Base-by-base conservation (phyloP, 2,113 vertebrate species). In the Stomatorhinus ivindoensis region DNA sequence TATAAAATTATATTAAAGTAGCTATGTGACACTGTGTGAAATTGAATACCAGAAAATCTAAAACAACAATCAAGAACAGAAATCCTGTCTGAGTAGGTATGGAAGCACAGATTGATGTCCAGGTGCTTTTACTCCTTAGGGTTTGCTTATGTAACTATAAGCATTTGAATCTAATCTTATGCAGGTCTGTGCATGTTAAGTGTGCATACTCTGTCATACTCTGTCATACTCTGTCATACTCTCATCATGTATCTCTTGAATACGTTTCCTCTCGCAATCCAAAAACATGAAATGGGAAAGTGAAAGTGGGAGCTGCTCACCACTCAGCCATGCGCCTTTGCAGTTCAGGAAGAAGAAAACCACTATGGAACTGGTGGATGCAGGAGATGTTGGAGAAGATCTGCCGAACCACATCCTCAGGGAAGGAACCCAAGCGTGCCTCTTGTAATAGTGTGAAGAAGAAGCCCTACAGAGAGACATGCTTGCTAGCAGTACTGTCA, bases 311-410 rank as follows among this genome's bases (percentile, higher is more conserved):
- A 48, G 82, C 27, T 27, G 24, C 96, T 91, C 91, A 98, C 97
- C 97, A 98, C 48, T 95, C 93, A 1, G 93, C 92, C 94, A 98
- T 96, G 86, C 97, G 96, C 39, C 88, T 93, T 91, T 93, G 96
- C 91, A 98, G 95, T 92, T 97, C 97, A 0, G 97, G 97, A 31
- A 98, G 95, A 89, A 98, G 95, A 93, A 98, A 98, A 90, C 95
- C 91, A 0, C 96, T 93, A 0, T 98, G 97, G 93, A 98, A 98
- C 91, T 96, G 95, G 93, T 97, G 96, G 93, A 98, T 97, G 87
- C 96, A 98, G 65, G 97, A 97, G 92, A 97, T 96, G 92, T 98
- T 98, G 90, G 97, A 97, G 93, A 98, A 98, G 90, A 98, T 97
- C 88, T 96, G 96, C 90, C 93, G 96, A 39, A 98, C 95, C 87